Evolutionary conservation across 1,140 invertebrate genomes (phyloP).

Genomic region (Ectropis grisescens): DNA sequence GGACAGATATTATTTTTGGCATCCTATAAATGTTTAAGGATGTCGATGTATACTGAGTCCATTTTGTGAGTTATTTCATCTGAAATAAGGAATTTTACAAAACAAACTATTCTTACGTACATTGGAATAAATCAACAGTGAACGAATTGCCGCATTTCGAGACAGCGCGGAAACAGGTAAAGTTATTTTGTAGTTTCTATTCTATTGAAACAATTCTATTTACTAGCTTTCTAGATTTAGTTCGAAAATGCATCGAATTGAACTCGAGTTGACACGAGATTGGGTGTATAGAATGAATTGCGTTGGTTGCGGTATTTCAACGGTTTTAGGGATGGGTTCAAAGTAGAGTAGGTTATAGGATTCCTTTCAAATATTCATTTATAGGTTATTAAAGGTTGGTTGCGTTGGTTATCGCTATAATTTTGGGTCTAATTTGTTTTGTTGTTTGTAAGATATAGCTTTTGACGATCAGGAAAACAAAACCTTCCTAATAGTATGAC

Average conservation of each 20-base stretch:
- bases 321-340: too few relatives aligned
- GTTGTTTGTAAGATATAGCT: background rate
- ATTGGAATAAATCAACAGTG: too few relatives aligned
- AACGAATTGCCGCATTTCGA: too few relatives aligned
- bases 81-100: too few relatives aligned
- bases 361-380: background rate
- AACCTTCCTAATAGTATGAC: too few relatives aligned
- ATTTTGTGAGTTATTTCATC: too few relatives aligned
- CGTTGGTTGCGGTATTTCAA: slow-evolving; percentile 4
- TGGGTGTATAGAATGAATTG: slow-evolving; percentile 40
- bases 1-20: too few relatives aligned
- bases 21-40: too few relatives aligned
- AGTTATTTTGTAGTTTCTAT: slow-evolving; percentile 2
- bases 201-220: slow-evolving; percentile 25
- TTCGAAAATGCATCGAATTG: slow-evolving; percentile 29
- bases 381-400: background rate
- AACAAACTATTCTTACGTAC: too few relatives aligned
- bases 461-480: too few relatives aligned
- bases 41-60: too few relatives aligned
- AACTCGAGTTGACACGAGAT: slow-evolving; percentile 35
- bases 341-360: too few relatives aligned
- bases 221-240: slow-evolving; percentile 2
- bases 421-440: background rate
- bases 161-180: background rate
- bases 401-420: background rate